These are phyloP conservation scores for Hoplostethus mediterraneus DNA, from an alignment of 2,797 vertebrate genomes.

Conservation along the genomic window DNA sequence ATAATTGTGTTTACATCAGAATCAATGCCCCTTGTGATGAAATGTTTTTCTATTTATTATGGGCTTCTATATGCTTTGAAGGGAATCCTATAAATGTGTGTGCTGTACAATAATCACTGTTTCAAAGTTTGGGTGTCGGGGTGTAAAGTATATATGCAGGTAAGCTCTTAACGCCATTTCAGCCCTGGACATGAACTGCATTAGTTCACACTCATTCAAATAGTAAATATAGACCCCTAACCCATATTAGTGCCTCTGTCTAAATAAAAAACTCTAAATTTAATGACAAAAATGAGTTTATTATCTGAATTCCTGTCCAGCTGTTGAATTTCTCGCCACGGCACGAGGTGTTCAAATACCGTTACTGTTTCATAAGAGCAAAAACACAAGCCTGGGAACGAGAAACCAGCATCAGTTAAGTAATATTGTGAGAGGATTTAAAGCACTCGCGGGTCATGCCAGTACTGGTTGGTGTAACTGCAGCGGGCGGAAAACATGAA, in stretches of 20 bases:
- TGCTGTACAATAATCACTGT: neutral
- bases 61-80: constrained; percentile 33
- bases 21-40: constrained; percentile 80
- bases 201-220: too few relatives aligned
- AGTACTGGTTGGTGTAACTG: constrained; percentile 53
- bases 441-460: constrained; percentile 60
- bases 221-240: too few relatives aligned
- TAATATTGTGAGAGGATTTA: constrained; percentile 45
- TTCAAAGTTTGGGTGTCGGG: constrained; percentile 8
- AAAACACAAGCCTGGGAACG: constrained; percentile 54
- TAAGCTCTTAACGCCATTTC: too few relatives aligned
- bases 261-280: too few relatives aligned
- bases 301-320: neutral
- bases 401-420: constrained; percentile 46
- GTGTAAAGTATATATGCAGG: too few relatives aligned
- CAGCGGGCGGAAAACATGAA: constrained; percentile 57
- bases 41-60: constrained; percentile 56
- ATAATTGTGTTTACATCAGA: constrained; percentile 87
- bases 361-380: constrained; percentile 14
- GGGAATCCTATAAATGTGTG: constrained; percentile 17
- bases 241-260: too few relatives aligned
- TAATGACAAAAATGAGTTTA: neutral
- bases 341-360: constrained; percentile 22
- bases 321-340: neutral
- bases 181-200: too few relatives aligned